Evolutionary conservation across 1,140 invertebrate species (phyloP).

Genomic region (Drosophila orena): DNA sequence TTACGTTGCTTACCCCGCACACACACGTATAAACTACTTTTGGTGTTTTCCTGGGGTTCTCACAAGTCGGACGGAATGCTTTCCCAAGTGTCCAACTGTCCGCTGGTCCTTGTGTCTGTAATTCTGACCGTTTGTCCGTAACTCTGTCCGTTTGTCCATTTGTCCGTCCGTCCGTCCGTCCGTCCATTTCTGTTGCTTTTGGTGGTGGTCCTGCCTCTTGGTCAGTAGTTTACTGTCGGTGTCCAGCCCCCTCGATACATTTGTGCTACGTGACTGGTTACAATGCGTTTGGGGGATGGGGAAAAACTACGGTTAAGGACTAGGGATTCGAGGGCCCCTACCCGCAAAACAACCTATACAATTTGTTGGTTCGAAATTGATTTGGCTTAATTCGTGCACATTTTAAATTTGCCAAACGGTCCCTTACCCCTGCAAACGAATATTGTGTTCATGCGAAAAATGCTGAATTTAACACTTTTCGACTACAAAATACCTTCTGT

Average conservation of each 20-base stretch:
- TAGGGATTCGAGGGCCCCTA: slow-evolving; percentile 36
- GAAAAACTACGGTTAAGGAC: slow-evolving; percentile 20
- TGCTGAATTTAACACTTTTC: slow-evolving; percentile 12
- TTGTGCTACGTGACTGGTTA: slow-evolving; percentile 79
- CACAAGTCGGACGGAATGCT: slow-evolving; percentile 31
- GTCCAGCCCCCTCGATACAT: slow-evolving; percentile 76
- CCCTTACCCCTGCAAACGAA: slow-evolving; percentile 1
- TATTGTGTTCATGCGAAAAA: slow-evolving; percentile 32
- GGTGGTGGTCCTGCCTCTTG: slow-evolving; percentile 43
- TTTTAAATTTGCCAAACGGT: slow-evolving; percentile 62
- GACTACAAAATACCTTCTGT: slow-evolving; percentile 21
- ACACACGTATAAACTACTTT: slow-evolving; percentile 10
- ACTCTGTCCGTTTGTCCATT: slow-evolving; percentile 1
- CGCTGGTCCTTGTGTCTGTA: slow-evolving; percentile 28
- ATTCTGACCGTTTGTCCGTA: slow-evolving; percentile 16
- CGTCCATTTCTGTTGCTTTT: slow-evolving; percentile 18
- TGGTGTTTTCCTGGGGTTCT: slow-evolving; percentile 6
- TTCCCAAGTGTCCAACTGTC: slow-evolving; percentile 27
- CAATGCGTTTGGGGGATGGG: slow-evolving; percentile 30
- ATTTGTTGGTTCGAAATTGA: slow-evolving; percentile 71
- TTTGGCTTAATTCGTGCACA: slow-evolving; percentile 77
- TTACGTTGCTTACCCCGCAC: slow-evolving; percentile 50
- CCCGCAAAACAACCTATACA: slow-evolving; percentile 59
- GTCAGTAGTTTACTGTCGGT: slow-evolving; percentile 73
- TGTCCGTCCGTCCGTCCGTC: neutral